Evolutionary conservation across 2,888 invertebrate genomes (phyloP).

Genomic region (Pseudococcus longispinus): DNA sequence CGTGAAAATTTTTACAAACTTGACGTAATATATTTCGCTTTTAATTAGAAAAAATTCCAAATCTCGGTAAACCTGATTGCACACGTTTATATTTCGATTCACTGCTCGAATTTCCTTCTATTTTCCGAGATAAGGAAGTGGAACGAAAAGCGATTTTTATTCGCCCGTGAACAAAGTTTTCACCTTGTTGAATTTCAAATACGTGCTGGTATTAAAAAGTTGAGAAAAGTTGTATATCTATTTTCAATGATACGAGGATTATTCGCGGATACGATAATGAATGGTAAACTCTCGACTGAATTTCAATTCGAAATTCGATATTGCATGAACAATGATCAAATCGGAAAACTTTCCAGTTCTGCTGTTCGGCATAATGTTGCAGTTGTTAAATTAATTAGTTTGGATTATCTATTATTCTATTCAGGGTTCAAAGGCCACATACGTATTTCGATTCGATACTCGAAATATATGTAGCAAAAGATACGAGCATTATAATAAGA

Average conservation of each 20-base stretch:
- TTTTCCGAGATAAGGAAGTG: neutral
- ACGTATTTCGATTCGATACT: neutral
- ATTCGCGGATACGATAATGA: neutral
- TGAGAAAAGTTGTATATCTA: neutral
- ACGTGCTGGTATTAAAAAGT: neutral
- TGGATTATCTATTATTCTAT: neutral
- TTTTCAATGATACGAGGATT: neutral
- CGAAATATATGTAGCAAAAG: neutral
- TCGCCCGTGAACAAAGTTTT: neutral
- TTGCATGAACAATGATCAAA: neutral
- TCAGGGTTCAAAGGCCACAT: neutral
- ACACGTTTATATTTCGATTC: neutral
- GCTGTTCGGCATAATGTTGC: neutral
- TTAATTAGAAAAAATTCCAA: constrained; percentile 13
- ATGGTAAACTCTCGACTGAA: neutral
- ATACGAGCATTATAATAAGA: neutral
- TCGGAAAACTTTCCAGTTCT: constrained; percentile 12
- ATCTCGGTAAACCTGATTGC: neutral
- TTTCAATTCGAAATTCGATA: neutral
- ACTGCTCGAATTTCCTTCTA: neutral
- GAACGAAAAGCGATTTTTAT: neutral
- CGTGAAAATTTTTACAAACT: neutral
- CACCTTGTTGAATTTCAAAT: neutral
- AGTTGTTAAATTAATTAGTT: constrained; percentile 13
- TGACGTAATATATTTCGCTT: neutral